Evolutionary conservation across 53 echinoderm and acorn worm species (phyloP), one percentile per base, ranked within the genome.

Genomic region (Temnopleurus reevesii): DNA sequence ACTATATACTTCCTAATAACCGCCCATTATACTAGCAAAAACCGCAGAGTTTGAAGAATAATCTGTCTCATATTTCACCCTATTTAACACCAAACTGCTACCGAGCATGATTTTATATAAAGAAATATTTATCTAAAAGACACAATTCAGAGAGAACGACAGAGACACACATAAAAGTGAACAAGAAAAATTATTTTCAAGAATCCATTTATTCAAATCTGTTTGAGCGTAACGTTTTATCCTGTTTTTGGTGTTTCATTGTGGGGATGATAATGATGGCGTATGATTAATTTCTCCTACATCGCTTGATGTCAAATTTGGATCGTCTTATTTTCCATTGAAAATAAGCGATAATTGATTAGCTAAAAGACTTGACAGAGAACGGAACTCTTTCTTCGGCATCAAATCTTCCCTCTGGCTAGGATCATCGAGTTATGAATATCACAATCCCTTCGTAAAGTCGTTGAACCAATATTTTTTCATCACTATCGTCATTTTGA

Each of bases 131-230:
- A 49, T 12, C 15, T 49, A 12, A 49, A 12, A 49, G 49, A 49
- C 9, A 49, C 15, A 49, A 49, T 1, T 49, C 9, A 58, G 63
- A 63, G 33, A 63, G 63, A 33, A 38, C 18, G 29, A 26, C 29
- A 12, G 59, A 15, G n/a, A 41, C 4, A n/a, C 13, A 41, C 5
- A 71, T 45, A 59, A 55, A 86, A 76, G 46, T 58, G 46, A 84
- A 83, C 76, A 76, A 86, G 77, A 91, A 86, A 91, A 91, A 91
- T 91, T 76, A 77, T 86, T 38, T 71, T 38, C 9, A 8, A 71
- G 63, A 71, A 41, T 41, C 23, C 15, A 8, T 71, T 71, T 71
- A 41, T 41, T 71, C n/a, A 71, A 71, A 33, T 63, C 63, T 63
- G 33, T 33, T 13, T 63, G 10, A 31, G 34, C 63, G 34, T 63